A percentile compares a stretch with the other conserved stretches of the same genome.
Conservation (phyloP, 2,113 vertebrate species). For the Gnathonemus longibarbis region DNA sequence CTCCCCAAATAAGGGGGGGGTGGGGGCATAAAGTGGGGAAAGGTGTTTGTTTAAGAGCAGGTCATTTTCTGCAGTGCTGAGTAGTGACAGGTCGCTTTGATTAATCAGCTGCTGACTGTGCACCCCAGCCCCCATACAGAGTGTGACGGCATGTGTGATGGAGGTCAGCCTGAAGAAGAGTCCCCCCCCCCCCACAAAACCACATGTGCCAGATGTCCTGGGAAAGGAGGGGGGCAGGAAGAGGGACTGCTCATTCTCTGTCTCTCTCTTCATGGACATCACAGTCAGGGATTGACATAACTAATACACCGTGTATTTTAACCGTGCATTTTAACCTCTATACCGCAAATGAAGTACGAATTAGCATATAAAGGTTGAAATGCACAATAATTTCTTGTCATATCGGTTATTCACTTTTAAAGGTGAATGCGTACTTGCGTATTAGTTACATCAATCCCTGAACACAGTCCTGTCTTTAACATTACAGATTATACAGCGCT, state of each 20-base stretch:
- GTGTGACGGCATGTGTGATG: neutral
- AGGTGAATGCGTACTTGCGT: too few species aligned
- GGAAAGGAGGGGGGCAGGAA: neutral
- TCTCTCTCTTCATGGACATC: neutral
- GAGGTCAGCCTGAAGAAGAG: neutral
- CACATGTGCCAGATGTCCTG: neutral
- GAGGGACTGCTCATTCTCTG: neutral
- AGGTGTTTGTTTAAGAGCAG: neutral
- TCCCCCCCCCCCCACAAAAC: neutral
- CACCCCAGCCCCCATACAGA: neutral
- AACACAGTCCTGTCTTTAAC: neutral
- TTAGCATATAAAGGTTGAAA: neutral
- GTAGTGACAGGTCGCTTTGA: neutral
- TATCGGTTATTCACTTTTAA: neutral
- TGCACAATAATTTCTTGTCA: too few species aligned
- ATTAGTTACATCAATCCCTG: neutral
- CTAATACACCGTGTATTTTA: too few species aligned
- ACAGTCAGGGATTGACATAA: too few species aligned
- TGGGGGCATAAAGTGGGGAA: neutral
- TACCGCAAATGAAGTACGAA: too few species aligned
- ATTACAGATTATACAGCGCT: neutral
- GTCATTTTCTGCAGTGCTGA: neutral
- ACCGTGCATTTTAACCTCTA: too few species aligned
- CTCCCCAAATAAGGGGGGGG: neutral
- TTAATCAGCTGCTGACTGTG: neutral